Evolutionary conservation across 2,797 vertebrate species (phyloP), one percentile per base, ranked within the genome.

Genomic region (Enteromius unitaeniatus): DNA sequence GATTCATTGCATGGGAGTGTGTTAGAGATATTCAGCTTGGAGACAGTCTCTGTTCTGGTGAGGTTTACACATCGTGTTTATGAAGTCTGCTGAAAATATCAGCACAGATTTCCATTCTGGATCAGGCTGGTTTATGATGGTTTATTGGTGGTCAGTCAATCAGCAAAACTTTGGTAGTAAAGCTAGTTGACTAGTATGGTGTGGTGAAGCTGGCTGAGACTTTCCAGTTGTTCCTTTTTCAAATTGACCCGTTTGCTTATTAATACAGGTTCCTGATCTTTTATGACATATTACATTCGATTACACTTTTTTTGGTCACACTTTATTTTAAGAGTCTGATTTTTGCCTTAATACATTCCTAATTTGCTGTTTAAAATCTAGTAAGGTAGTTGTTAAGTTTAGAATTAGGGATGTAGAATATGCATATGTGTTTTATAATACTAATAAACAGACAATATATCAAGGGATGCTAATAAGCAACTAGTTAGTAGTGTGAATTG

Each of bases 1-100:
- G 37, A 77, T 34, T 55, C 83, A 58, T 55, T 79, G 55, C 62
- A 23, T 78, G 7, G 37, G 37, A 70, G 55, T 47, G 17, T 26
- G 28, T 31, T 9, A 78, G 73, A 51, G n/a, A 65, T 47, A 55
- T 79, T 69, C 5, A 75, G 31, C 49, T 31, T 3, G 7, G 49
- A 51, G 28, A 28, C 11, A 67, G 34, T 45, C 2, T 55, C 13
- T 26, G 5, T 4, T 6, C 45, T 49, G n/a, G 17, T 21, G 17
- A 10, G n/a, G 1, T 14, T 69, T 62, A 37, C 1, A 37, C 49
- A 7, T 55, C 34, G n/a, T 53, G 60, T 51, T 51, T 26, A 23
- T 68, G 23, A 53, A 68, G 14, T 26, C 23, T 45, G 14, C 55
- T 62, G 37, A 45, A 62, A 31, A n/a, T 6, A 67, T 15, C 21